Conservation (phyloP, 2,888 invertebrate genomes). For the Bellardia bayeri region DNA sequence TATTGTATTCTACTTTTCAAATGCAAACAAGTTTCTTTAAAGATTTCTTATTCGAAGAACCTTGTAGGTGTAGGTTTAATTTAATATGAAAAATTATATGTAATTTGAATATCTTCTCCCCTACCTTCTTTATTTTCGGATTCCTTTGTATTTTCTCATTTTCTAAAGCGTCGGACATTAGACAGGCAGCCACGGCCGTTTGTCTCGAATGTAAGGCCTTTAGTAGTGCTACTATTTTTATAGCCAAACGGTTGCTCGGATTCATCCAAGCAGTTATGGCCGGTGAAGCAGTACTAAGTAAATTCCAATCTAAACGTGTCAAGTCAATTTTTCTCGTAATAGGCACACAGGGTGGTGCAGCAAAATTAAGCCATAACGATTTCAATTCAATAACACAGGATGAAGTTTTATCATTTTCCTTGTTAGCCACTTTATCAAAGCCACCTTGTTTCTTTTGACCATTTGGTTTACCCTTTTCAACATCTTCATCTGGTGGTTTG, state of each 20-base stretch:
- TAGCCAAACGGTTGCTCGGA: slow-evolving; percentile 95
- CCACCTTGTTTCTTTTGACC: slow-evolving; percentile 77
- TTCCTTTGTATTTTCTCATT: slow-evolving; percentile 88
- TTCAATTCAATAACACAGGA: slow-evolving; percentile 95
- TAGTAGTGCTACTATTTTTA: slow-evolving; percentile 92
- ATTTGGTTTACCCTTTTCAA: slow-evolving; percentile 81
- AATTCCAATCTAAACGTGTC: slow-evolving; percentile 98
- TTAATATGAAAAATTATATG: no score
- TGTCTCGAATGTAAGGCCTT: slow-evolving; percentile 91
- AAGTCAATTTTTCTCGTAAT: slow-evolving; percentile 97
- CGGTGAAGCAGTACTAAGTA: slow-evolving; percentile 97
- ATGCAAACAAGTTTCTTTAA: no score
- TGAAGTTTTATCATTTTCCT: slow-evolving; percentile 89
- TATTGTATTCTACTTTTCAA: no score
- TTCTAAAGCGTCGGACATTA: slow-evolving; percentile 97
- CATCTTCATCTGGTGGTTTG: slow-evolving; percentile 83
- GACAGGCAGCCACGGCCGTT: slow-evolving; percentile 94
- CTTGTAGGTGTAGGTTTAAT: no score
- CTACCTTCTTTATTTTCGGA: slow-evolving; percentile 83
- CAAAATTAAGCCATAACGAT: slow-evolving; percentile 98
- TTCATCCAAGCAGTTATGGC: slow-evolving; percentile 99
- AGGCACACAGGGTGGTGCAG: slow-evolving; percentile 97
- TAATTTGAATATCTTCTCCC: no score
- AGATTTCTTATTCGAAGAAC: no score
- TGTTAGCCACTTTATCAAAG: slow-evolving; percentile 84